Conservation (phyloP, 2,797 vertebrate genomes). For the Pipistrellus kuhlii region DNA sequence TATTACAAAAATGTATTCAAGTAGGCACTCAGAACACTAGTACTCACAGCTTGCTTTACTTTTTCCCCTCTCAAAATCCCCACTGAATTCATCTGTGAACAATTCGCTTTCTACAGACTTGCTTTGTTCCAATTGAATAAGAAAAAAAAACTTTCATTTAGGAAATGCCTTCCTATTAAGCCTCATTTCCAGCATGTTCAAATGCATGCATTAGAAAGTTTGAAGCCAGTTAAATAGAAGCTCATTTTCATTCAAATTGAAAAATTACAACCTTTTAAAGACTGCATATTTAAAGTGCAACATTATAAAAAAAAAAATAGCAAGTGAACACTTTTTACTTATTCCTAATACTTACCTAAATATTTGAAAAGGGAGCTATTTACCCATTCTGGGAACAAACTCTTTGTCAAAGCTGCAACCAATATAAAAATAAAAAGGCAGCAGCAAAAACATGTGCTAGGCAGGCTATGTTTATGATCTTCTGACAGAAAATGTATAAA, state of each 20-base stretch:
- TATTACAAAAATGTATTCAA: neutral
- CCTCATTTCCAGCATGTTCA: neutral
- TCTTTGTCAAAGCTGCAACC: constrained; percentile 85
- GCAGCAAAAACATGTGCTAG: constrained; percentile 81
- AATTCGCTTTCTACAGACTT: constrained; percentile 2
- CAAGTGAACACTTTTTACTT: constrained; percentile 79
- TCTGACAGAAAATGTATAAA: constrained; percentile 86
- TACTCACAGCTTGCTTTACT: neutral
- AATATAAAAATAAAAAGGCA: constrained; percentile 82
- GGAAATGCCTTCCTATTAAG: neutral
- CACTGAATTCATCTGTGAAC: constrained; percentile 53
- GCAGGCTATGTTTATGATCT: constrained; percentile 85
- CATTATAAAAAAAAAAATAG: constrained; percentile 72
- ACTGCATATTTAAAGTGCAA: constrained; percentile 38
- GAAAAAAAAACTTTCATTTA: constrained; percentile 3
- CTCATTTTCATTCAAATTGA: constrained; percentile 19
- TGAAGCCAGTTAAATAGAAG: neutral
- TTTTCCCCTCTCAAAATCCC: neutral
- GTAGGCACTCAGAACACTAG: neutral
- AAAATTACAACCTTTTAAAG: constrained; percentile 4
- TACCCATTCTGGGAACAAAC: constrained; percentile 83
- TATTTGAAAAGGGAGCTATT: constrained; percentile 84
- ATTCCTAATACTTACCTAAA: constrained; percentile 84
- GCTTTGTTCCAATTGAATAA: constrained; percentile 6
- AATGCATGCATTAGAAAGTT: neutral